These are phyloP conservation scores for Phrynocephalus vlangalii DNA, from an alignment of 2,797 vertebrate genomes.

Conservation along the genomic window DNA sequence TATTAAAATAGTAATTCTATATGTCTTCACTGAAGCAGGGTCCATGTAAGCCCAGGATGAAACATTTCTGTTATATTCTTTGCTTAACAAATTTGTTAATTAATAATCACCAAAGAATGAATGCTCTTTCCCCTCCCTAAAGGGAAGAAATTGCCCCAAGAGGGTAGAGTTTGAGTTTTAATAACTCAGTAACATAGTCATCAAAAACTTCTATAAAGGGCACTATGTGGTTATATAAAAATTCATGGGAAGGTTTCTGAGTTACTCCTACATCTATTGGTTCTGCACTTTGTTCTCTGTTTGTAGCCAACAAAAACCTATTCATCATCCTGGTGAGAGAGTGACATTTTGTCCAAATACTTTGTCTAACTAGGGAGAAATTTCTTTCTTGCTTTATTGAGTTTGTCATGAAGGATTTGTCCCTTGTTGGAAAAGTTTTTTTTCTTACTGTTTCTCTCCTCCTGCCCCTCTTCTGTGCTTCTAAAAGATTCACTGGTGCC, in stretches of 20 bases:
- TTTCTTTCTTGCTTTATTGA: slow-evolving; percentile 52
- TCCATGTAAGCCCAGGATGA: not conserved
- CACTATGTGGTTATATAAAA: slow-evolving; percentile 15
- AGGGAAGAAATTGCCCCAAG: not conserved
- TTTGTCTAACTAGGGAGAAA: slow-evolving; percentile 51
- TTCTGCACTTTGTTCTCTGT: slow-evolving; percentile 19
- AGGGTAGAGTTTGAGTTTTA: not conserved
- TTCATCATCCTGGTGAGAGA: slow-evolving; percentile 57
- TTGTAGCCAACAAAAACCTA: slow-evolving; percentile 40
- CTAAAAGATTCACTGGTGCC: slow-evolving; percentile 33
- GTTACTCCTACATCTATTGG: slow-evolving; percentile 24
- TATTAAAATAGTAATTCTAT: no score
- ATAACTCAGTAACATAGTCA: not conserved
- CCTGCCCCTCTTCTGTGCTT: not conserved
- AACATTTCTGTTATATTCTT: not conserved
- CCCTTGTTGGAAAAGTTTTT: slow-evolving; percentile 36
- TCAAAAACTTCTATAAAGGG: slow-evolving; percentile 41
- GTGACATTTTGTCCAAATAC: slow-evolving; percentile 56
- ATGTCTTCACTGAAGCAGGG: no score
- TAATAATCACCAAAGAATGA: not conserved
- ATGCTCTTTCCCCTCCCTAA: not conserved
- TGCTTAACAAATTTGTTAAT: not conserved
- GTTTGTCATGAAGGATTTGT: slow-evolving; percentile 49
- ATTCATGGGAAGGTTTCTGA: slow-evolving; percentile 30
- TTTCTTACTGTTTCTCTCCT: slow-evolving; percentile 19